A percentile compares a stretch with the other conserved stretches of the same genome.
phyloP scores from a whole-genome alignment of 2,888 invertebrate genomes.

The Hyposoter didymator region DNA sequence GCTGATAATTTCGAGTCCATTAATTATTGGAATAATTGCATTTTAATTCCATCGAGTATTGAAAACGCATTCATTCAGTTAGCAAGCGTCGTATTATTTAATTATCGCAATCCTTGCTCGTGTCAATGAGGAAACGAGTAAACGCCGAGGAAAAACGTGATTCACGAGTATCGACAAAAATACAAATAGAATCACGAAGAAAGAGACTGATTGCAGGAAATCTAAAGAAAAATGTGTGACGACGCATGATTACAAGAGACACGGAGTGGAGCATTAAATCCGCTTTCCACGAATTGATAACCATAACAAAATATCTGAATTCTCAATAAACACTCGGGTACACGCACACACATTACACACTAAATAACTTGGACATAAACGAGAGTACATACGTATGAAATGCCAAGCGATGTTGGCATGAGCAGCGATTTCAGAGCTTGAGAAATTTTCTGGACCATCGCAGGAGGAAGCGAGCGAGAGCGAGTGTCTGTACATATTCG shows the following conservation, averaged over 20 bases:
- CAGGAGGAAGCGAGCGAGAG: conserved; percentile 1
- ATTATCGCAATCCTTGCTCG: no score
- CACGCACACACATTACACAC: not conserved
- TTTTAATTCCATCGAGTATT: no score
- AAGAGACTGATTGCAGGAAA: not conserved
- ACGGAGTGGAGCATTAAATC: conserved; percentile 49
- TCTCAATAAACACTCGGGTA: conserved; percentile 42
- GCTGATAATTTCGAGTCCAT: not conserved
- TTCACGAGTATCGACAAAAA: not conserved
- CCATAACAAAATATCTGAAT: conserved; percentile 45
- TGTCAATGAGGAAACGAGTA: no score
- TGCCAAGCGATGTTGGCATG: conserved; percentile 14
- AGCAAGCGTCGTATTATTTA: no score
- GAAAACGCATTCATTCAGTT: no score
- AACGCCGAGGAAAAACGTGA: not conserved
- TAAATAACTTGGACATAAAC: conserved; percentile 15
- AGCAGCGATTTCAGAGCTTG: conserved; percentile 40
- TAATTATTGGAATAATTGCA: not conserved
- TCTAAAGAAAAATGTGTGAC: not conserved
- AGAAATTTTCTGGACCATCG: conserved; percentile 57
- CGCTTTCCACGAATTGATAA: conserved; percentile 46
- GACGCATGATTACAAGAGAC: not conserved
- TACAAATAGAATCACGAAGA: not conserved
- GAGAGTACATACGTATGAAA: conserved; percentile 1
- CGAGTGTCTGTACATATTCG: conserved; percentile 32